These are phyloP conservation scores for Ptychodera flava DNA, from an alignment of 35 echinoderm and acorn worm genomes.

Conservation along the genomic window DNA sequence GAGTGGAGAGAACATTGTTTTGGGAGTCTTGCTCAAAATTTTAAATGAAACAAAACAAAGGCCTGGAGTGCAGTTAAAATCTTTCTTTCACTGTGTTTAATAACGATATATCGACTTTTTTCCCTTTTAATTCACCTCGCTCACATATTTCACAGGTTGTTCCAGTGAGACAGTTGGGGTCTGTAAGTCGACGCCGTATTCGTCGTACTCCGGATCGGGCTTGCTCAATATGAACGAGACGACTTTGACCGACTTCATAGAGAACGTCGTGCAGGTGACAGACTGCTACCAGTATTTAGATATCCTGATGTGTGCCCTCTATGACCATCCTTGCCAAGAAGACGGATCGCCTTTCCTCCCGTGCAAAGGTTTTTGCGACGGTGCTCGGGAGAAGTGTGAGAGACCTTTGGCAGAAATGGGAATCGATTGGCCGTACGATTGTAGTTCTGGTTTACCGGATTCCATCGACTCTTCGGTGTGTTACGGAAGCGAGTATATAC, in stretches of 20 bases:
- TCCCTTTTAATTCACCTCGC: too few relatives aligned
- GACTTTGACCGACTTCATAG: not conserved
- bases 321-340: not conserved
- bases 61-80: too few relatives aligned
- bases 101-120: too few relatives aligned
- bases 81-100: too few relatives aligned
- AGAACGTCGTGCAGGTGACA: not conserved
- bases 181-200: not conserved
- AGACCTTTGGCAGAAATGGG: not conserved
- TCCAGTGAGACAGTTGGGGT: not conserved
- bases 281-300: not conserved
- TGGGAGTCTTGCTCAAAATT: too few relatives aligned
- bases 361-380: not conserved
- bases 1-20: too few relatives aligned
- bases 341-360: not conserved
- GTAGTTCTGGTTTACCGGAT: not conserved
- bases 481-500: not conserved
- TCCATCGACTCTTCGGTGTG: not conserved
- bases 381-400: not conserved
- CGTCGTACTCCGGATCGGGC: not conserved
- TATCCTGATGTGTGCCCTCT: not conserved
- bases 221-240: not conserved
- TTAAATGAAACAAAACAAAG: too few relatives aligned
- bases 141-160: too few relatives aligned
- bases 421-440: not conserved